A percentile compares a stretch with the other conserved stretches of the same genome.
Evolutionary conservation across 2,888 invertebrate species (phyloP).

Genomic region (Sympetrum striolatum): DNA sequence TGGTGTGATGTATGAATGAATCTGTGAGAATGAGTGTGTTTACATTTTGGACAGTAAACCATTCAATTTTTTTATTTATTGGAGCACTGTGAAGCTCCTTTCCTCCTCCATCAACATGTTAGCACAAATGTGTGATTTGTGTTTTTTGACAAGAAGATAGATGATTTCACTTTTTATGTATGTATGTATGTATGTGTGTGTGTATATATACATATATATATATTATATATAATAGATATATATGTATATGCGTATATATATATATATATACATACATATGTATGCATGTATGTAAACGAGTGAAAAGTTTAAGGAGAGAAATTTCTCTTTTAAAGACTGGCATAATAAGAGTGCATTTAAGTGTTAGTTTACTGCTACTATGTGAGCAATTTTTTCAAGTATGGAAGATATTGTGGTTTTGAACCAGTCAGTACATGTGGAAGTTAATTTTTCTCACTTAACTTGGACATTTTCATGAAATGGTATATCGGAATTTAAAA

Average conservation of each 20-base stretch:
- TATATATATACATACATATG: too few relatives aligned
- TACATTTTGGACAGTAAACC: constrained; percentile 21
- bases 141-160: background rate
- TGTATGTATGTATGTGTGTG: too few relatives aligned
- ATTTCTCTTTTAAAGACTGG: constrained; percentile 24
- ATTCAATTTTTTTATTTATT: constrained; percentile 12
- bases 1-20: constrained; percentile 29
- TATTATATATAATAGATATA: too few relatives aligned
- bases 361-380: constrained; percentile 20
- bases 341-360: constrained; percentile 19
- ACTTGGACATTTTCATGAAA: background rate
- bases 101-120: constrained; percentile 23
- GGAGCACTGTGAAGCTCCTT: background rate
- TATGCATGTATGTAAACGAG: background rate
- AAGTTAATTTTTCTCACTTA: background rate
- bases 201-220: too few relatives aligned
- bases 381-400: background rate
- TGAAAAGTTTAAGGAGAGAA: constrained; percentile 6
- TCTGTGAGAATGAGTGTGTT: constrained; percentile 24
- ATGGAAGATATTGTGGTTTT: background rate
- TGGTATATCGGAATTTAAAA: background rate
- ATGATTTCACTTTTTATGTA: background rate
- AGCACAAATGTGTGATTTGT: constrained; percentile 31
- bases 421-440: background rate
- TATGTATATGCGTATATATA: too few relatives aligned